Base-by-base conservation (phyloP, 2,888 invertebrate genomes). In the Rhamphomyia laevipes region DNA sequence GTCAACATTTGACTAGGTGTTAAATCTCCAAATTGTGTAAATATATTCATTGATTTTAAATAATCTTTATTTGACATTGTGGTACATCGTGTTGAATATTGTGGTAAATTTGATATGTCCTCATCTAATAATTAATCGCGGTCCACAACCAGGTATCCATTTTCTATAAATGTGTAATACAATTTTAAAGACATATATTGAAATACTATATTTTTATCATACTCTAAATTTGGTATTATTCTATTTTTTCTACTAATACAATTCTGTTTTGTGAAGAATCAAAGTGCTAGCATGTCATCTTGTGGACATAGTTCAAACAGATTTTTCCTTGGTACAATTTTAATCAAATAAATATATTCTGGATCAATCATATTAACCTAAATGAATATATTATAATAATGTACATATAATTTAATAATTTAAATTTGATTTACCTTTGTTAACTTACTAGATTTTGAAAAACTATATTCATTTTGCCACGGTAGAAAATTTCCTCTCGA, bases 201-300 rank as follows among this genome's bases (percentile, higher is more conserved):
- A 43, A 35, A 43, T 21, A 12, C 4, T 17, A 3, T 18, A 6
- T 40, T 48, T 10, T 16, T 10, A 11, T 10, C 23, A n/a, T 70
- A 85, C 86, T 88, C 88, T 53, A 87, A 61, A 63, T 78, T 76
- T 12, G 84, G 82, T 63, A 88, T 84, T 10, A 88, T 70, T 58
- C 74, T 74, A 45, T 73, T 77, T 10, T 69, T 71, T 47, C 80
- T 76, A 31, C 76, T 75, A 43, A 75, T 69, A 63, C 79, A 76
- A 57, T 81, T 77, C 48, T 82, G 78, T 56, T 75, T 77, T 12
- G 85, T 71, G 62, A 87, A 89, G 65, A 78, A 82, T 77, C 79
- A 84, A 33, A 86, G 73, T 0, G 78, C 69, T 37, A 78, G 73
- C 37, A 84, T 62, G 59, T 84, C 74, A 30, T 77, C 73, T 0